Conservation (phyloP, 2,797 vertebrate species). For the Geotrypetes seraphini region DNA sequence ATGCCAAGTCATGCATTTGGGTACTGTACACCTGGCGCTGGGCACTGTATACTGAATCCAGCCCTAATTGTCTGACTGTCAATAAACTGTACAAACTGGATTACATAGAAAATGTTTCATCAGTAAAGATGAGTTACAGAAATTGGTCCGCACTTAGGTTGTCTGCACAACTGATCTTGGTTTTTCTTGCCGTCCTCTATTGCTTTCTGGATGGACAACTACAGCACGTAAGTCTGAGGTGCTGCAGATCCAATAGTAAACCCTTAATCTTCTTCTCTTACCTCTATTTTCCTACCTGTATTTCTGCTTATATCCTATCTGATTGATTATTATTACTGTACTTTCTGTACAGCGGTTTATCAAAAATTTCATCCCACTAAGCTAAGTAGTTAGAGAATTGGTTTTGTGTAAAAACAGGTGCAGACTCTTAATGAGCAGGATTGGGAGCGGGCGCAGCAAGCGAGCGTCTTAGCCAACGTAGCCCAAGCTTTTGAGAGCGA, state of each 20-base stretch:
- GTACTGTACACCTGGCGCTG: no score
- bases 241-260: neutral
- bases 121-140: no score
- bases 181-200: slow-evolving; percentile 13
- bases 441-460: slow-evolving; percentile 95
- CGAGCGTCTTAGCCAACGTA: slow-evolving; percentile 88
- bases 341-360: no score
- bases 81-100: no score
- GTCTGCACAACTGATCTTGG: slow-evolving; percentile 12
- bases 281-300: neutral
- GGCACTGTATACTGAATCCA: no score
- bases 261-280: neutral
- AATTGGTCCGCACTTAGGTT: no score
- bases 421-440: slow-evolving; percentile 96
- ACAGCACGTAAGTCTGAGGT: slow-evolving; percentile 57
- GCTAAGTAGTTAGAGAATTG: no score
- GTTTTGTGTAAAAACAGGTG: slow-evolving; percentile 55
- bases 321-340: no score
- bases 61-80: no score
- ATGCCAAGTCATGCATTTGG: no score
- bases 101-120: no score
- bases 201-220: slow-evolving; percentile 40
- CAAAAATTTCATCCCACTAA: no score
- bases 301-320: neutral
- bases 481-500: slow-evolving; percentile 95